phyloP scores from a whole-genome alignment of 35 echinoderm and acorn worm genomes.

The Hemicentrotus pulcherrimus region DNA sequence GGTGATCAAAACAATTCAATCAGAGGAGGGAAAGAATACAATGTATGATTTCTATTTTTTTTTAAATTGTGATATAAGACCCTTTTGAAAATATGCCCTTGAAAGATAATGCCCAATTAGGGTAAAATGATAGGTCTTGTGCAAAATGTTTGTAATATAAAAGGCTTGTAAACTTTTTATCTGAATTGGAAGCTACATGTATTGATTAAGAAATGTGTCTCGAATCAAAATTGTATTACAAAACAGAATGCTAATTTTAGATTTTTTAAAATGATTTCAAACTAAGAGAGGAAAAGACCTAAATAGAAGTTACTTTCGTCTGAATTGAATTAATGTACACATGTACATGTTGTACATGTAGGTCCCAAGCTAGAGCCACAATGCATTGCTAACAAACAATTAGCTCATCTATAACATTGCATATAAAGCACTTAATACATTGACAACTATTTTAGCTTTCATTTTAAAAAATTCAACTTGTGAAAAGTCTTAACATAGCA shows the following conservation, averaged over 20 bases:
- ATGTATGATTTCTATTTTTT: too few species aligned
- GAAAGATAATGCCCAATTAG: too few species aligned
- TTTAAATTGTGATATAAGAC: too few species aligned
- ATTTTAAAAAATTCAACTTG: not conserved
- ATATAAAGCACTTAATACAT: not conserved
- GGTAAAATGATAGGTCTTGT: too few species aligned
- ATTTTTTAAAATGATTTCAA: not conserved
- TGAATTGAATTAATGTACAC: too few species aligned
- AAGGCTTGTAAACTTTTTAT: too few species aligned
- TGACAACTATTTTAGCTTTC: not conserved
- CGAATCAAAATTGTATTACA: not conserved
- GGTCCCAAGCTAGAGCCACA: not conserved
- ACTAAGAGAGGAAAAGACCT: not conserved
- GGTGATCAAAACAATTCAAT: too few species aligned
- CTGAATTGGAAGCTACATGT: not conserved
- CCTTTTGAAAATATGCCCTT: too few species aligned
- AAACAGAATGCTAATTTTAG: not conserved
- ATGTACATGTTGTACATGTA: too few species aligned
- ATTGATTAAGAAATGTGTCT: not conserved
- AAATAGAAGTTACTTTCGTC: too few species aligned
- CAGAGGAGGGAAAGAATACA: too few species aligned
- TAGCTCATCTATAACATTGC: not conserved
- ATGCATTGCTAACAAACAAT: not conserved
- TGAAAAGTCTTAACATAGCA: not conserved
- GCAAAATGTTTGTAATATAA: too few species aligned